phyloP scores from a whole-genome alignment of 2,888 invertebrate genomes.

The Subacronicta megacephala region DNA sequence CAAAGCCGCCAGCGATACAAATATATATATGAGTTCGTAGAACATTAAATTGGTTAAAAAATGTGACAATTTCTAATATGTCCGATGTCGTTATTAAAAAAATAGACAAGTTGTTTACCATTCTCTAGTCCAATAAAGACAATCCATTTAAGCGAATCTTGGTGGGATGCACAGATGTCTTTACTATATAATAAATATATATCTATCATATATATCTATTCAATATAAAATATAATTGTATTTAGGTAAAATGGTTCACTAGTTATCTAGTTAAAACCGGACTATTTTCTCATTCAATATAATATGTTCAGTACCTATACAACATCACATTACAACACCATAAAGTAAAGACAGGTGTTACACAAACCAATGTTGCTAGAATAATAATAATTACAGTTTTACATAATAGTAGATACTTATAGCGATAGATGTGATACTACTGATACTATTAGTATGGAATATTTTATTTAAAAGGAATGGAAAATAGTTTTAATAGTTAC shows the following conservation, averaged over 20 bases:
- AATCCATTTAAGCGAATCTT: constrained; percentile 65
- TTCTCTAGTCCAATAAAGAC: constrained; percentile 85
- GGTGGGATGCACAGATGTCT: constrained; percentile 56
- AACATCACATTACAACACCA: constrained; percentile 60
- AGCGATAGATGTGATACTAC: constrained; percentile 82
- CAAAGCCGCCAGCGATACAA: constrained; percentile 68
- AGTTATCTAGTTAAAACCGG: constrained; percentile 57
- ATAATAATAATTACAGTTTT: constrained; percentile 58
- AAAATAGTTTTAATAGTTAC: constrained; percentile 72
- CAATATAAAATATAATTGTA: constrained; percentile 64
- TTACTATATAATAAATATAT: constrained; percentile 48
- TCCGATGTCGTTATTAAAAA: constrained; percentile 66
- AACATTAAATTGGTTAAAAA: constrained; percentile 65
- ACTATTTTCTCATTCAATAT: constrained; percentile 59
- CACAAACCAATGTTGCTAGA: constrained; percentile 49
- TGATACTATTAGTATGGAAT: constrained; percentile 68
- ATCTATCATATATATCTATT: too few relatives aligned
- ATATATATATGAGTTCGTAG: constrained; percentile 74
- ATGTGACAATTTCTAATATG: constrained; percentile 59
- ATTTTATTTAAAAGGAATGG: constrained; percentile 70
- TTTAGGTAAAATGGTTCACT: constrained; percentile 63
- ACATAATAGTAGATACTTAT: constrained; percentile 62
- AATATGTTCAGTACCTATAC: constrained; percentile 46
- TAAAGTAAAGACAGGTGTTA: constrained; percentile 36
- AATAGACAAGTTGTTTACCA: constrained; percentile 80